Percentiles rank a stretch among this genome's conserved stretches.
Conservation (phyloP, 2,797 vertebrate genomes). For the Clamator glandarius region DNA sequence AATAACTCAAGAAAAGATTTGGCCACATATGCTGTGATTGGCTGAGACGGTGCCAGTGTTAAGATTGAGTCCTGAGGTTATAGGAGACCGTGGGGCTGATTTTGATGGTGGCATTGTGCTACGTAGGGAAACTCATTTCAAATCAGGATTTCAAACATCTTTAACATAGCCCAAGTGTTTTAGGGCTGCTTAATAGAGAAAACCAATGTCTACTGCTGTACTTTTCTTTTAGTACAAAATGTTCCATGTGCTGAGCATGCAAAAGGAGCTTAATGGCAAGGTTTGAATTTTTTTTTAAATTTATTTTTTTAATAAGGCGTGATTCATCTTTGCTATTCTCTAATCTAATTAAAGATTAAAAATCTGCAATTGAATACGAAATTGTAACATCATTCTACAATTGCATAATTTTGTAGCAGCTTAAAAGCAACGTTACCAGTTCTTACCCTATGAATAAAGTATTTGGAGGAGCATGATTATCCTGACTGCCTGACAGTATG, state of each 20-base stretch:
- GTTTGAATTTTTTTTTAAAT: background rate
- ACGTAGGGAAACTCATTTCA: background rate
- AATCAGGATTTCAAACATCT: background rate
- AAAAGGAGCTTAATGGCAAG: conserved; percentile 25
- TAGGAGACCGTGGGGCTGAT: background rate
- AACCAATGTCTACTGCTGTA: background rate
- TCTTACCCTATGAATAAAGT: background rate
- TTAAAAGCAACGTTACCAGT: background rate
- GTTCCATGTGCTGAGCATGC: background rate
- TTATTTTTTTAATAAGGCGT: conserved; percentile 31
- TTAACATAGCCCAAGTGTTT: background rate
- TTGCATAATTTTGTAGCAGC: background rate
- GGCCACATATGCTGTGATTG: fast-evolving
- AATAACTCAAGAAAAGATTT: background rate
- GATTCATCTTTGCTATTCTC: conserved; percentile 49
- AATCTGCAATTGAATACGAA: conserved; percentile 30
- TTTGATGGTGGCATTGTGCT: background rate
- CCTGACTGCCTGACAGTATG: background rate
- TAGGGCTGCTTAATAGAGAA: background rate
- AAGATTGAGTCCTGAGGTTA: background rate
- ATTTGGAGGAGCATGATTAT: background rate
- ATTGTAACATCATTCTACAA: background rate
- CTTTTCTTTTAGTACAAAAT: background rate
- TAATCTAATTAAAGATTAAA: conserved; percentile 54
- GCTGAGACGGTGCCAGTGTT: background rate